Conservation (phyloP, 2,113 vertebrate genomes). For the Apodemus speciosus region DNA sequence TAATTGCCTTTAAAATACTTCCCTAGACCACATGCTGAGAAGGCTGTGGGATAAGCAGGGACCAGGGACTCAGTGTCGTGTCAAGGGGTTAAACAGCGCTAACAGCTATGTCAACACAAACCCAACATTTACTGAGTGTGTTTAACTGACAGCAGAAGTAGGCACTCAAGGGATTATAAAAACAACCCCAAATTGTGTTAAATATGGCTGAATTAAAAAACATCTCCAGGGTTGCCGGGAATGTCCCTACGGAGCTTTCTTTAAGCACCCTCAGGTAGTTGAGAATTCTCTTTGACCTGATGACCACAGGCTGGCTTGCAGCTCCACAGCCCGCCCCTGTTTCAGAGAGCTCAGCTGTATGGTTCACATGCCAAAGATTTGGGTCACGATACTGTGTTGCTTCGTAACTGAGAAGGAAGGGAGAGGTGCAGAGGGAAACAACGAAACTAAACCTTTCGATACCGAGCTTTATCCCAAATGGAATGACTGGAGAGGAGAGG, state of each 20-base stretch:
- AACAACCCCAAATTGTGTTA: neutral
- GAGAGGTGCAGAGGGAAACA: neutral
- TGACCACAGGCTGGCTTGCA: slow-evolving; percentile 6
- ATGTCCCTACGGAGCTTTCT: neutral
- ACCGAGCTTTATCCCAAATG: slow-evolving; percentile 59
- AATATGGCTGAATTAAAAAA: neutral
- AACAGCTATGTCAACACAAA: neutral
- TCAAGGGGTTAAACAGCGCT: neutral
- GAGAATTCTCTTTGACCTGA: slow-evolving; percentile 43
- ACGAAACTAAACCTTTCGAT: slow-evolving; percentile 62
- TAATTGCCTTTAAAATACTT: neutral
- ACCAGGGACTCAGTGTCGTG: neutral
- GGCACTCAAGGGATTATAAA: neutral
- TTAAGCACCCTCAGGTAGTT: neutral
- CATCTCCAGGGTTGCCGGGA: accelerated
- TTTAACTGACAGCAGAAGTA: neutral
- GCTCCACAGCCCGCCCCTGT: neutral
- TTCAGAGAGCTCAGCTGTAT: slow-evolving; percentile 58
- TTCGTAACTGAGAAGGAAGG: slow-evolving; percentile 70
- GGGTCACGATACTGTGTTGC: slow-evolving; percentile 65
- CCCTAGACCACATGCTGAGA: neutral
- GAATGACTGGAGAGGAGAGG: neutral
- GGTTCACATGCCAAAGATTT: slow-evolving; percentile 74
- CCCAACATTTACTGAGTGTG: neutral
- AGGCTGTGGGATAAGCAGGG: neutral